Base-by-base conservation (phyloP, 2,113 vertebrate genomes). In the Chlamydotis undulata region DNA sequence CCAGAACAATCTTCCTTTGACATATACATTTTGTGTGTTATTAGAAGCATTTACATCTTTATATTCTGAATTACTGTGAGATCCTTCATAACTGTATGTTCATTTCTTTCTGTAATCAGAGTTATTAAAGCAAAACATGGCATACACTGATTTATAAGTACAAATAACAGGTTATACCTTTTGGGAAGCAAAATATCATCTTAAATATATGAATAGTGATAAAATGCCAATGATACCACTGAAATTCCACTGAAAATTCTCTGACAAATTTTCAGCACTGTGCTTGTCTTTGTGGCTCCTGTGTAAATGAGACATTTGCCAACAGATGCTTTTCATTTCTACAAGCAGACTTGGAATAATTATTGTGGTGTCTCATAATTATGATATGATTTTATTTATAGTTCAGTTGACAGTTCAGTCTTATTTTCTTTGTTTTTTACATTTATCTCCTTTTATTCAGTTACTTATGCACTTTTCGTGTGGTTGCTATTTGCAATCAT, bases 291-390 rank as follows among this genome's bases (percentile, higher is more conserved):
- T 69, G 55, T 60, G 49, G 41, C 22, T 87, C 53, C 53, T 89
- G 41, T 12, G 4, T 53, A 93, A 95, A 60, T 4, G 7, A 93
- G 70, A 63, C 21, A 61, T 14, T 14, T 85, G 45, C 23, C 73
- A 95, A 45, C 26, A 53, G 70, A 95, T 81, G 81, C 22, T 92
- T 93, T 95, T 93, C 49, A 59, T 35, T 93, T 71, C 81, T 76
- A 70, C 53, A 80, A 49, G 9, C 49, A 90, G n/a, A 26, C 53
- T 50, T 49, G 47, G 81, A 96, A 93, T 35, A 94, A 90, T 68
- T 69, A 19, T 67, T 90, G 17, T 24, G 6, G 12, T 85, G 96
- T 89, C 74, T 88, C 68, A 80, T 65, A 91, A 91, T 75, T 50
- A 89, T 56, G 41, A 82, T 61, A 50, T 3, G 3, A 63, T 82